Evolutionary conservation across 2,888 invertebrate genomes (phyloP).

Genomic region (Sabatieria punctata): DNA sequence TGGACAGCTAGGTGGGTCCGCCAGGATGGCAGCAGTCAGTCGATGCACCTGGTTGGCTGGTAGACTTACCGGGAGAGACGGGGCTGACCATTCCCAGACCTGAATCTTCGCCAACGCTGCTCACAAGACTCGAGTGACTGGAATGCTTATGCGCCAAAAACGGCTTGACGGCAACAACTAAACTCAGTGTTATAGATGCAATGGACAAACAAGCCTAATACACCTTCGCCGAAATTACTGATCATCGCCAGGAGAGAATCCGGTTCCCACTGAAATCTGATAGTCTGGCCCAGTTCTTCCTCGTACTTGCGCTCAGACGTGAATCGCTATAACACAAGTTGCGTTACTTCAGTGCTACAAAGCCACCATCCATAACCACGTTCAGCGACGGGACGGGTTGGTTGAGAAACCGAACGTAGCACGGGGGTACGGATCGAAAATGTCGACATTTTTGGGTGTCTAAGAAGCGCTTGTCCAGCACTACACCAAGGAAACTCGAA

Average conservation of each 20-base stretch:
- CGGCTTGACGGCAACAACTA: constrained; percentile 7
- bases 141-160: not conserved
- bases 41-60: too few relatives aligned
- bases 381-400: too few relatives aligned
- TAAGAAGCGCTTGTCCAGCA: not conserved
- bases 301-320: constrained; percentile 29
- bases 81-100: constrained; percentile 7
- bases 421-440: too few relatives aligned
- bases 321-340: constrained; percentile 15
- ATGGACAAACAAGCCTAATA: too few relatives aligned
- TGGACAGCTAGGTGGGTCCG: too few relatives aligned
- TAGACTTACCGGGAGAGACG: constrained; percentile 1
- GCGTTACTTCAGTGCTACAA: too few relatives aligned
- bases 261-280: constrained; percentile 27
- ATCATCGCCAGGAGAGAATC: constrained; percentile 23
- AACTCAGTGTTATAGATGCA: not conserved
- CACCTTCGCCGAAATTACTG: constrained; percentile 23
- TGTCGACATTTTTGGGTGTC: not conserved
- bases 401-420: too few relatives aligned
- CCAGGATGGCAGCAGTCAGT: too few relatives aligned
- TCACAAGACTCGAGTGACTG: constrained; percentile 6
- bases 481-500: too few relatives aligned
- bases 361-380: not conserved
- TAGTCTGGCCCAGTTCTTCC: constrained; percentile 28
- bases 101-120: constrained; percentile 6